These are phyloP conservation scores for Trissolcus basalis DNA, from an alignment of 1,140 invertebrate genomes.

Conservation along the genomic window DNA sequence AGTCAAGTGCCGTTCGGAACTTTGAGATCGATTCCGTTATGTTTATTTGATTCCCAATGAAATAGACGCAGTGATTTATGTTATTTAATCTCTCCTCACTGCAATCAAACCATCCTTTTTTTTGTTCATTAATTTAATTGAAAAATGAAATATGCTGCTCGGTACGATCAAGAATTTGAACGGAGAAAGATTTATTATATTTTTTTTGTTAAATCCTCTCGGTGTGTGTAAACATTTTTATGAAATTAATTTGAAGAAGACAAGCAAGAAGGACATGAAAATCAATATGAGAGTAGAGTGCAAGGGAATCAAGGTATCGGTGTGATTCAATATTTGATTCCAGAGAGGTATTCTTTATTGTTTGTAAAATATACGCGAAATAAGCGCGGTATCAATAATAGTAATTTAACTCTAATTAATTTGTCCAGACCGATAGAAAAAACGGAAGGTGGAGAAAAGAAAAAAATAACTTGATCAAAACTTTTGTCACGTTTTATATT, in stretches of 20 bases:
- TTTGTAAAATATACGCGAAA: conserved; percentile 38
- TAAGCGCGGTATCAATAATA: conserved; percentile 15
- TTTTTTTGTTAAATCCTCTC: conserved; percentile 29
- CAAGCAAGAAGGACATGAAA: conserved; percentile 42
- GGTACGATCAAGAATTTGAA: background rate
- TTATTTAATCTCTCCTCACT: background rate
- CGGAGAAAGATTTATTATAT: conserved; percentile 30
- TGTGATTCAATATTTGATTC: conserved; percentile 50
- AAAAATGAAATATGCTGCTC: background rate
- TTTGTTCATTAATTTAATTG: conserved; percentile 7
- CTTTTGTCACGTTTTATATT: too few relatives aligned
- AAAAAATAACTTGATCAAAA: too few relatives aligned
- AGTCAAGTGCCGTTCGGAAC: too few relatives aligned
- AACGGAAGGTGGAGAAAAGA: background rate
- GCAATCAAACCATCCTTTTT: conserved; percentile 13
- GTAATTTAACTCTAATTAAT: conserved; percentile 15
- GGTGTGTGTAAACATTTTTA: conserved; percentile 48
- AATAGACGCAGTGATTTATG: too few relatives aligned
- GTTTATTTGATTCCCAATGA: too few relatives aligned
- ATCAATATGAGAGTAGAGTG: conserved; percentile 42
- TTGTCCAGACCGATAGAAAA: conserved; percentile 1
- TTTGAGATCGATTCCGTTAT: too few relatives aligned
- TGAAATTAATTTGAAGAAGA: conserved; percentile 53
- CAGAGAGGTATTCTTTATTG: conserved; percentile 33
- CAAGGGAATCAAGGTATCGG: conserved; percentile 50